Base-by-base conservation (phyloP, 1,140 invertebrate species). In the Colletes latitarsis region DNA sequence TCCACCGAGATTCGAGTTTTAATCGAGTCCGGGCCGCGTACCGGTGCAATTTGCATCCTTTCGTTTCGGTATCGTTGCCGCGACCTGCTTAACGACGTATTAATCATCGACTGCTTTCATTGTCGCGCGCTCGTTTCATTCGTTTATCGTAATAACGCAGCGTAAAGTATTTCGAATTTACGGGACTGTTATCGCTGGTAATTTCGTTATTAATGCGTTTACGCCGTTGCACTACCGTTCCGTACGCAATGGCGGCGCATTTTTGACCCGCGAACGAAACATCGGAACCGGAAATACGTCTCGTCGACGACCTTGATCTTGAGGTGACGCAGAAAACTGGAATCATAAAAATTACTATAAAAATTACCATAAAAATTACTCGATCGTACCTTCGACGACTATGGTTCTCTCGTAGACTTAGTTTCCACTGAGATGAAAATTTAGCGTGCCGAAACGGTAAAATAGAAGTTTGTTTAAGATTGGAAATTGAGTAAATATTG, bases 71-170 rank as follows among this genome's bases (percentile, higher is more conserved):
- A 49, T 19, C 57, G 49, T 49, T 10, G 3, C n/a, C 64, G 64
- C 63, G 43, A 2, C 9, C 39, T 49, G 64, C n/a, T 43, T 17
- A 17, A 43, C 58, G 60, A 73, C 64, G 55, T 78, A 73, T 78
- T 78, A 73, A 78, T 64, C 77, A 49, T 43, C n/a, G 21, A 15
- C 2, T 39, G 55, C 8, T 53, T 19, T 49, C 67, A 60, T 60
- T 60, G 68, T 39, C 58, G 60, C 41, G 49, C 21, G 55, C 49
- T 78, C 55, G 46, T 63, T 73, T 73, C 77, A 17, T 78, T 73
- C 69, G 19, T 78, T 66, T 10, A 49, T 10, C 3, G 10, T 12
- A 52, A 6, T 15, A 30, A n/a, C 15, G 3, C 43, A 46, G 1
- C 19, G 46, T 30, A 46, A 49, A 73, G 73, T 71, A 78, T 73